phyloP scores from a whole-genome alignment of 1,140 invertebrate genomes.

The Halyomorpha halys region DNA sequence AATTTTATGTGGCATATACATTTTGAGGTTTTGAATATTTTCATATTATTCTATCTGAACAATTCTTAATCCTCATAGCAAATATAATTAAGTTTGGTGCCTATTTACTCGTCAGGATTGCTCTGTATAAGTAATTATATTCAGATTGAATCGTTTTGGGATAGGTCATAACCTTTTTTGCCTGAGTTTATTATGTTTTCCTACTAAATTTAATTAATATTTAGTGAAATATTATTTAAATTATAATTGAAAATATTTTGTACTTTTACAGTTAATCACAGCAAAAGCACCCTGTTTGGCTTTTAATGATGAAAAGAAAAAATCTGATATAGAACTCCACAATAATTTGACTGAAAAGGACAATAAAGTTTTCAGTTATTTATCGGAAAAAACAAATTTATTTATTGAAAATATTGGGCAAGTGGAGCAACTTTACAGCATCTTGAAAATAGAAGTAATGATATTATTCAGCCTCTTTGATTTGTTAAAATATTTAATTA shows the following conservation, averaged over 20 bases:
- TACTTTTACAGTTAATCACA: constrained; percentile 42
- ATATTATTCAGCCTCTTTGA: background rate
- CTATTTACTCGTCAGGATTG: too few species aligned
- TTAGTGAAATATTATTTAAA: background rate
- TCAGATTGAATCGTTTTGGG: too few species aligned
- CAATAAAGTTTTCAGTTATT: constrained; percentile 47
- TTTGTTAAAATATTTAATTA: too few species aligned
- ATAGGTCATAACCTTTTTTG: too few species aligned
- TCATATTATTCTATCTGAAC: too few species aligned
- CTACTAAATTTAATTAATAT: too few species aligned
- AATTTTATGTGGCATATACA: too few species aligned
- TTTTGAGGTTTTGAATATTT: too few species aligned
- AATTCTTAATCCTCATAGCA: too few species aligned
- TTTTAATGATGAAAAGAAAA: constrained; percentile 42
- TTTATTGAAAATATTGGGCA: constrained; percentile 50
- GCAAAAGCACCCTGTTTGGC: constrained; percentile 52
- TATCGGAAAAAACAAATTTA: constrained; percentile 53
- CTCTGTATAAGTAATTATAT: too few species aligned
- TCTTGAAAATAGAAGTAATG: constrained; percentile 52
- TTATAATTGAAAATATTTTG: background rate
- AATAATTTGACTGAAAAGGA: constrained; percentile 45
- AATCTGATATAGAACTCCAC: constrained; percentile 43
- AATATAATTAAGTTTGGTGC: too few species aligned
- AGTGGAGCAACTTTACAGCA: constrained; percentile 62
- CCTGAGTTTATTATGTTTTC: background rate